Conservation (phyloP, 2,113 vertebrate genomes). For the Podocnemis expansa region DNA sequence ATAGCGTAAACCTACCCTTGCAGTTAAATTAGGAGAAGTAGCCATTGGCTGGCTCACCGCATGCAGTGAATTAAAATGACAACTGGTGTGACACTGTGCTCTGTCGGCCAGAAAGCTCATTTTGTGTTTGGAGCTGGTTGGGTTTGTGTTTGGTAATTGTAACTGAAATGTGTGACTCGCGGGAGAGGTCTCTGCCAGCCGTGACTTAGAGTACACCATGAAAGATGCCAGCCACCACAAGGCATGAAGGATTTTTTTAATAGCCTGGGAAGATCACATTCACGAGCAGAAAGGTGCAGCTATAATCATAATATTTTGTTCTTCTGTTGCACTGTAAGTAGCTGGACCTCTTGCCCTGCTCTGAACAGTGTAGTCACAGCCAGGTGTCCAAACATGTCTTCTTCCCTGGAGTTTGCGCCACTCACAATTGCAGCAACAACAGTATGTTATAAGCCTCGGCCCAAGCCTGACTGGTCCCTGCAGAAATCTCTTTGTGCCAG, state of each 20-base stretch:
- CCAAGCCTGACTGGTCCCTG: background rate
- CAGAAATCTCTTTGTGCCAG: background rate
- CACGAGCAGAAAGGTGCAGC: background rate
- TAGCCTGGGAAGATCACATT: background rate
- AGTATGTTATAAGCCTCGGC: no score
- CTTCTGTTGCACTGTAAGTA: background rate
- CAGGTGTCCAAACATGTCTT: background rate
- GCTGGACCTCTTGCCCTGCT: background rate
- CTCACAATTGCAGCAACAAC: background rate
- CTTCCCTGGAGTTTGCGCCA: background rate
- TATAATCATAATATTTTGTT: no score
- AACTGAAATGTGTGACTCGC: background rate
- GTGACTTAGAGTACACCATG: background rate
- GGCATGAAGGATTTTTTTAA: background rate
- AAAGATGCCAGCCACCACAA: background rate
- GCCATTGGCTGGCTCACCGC: background rate
- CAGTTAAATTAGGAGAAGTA: background rate
- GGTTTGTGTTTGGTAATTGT: rapidly evolving
- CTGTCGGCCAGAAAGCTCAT: rapidly evolving
- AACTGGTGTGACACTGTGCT: background rate
- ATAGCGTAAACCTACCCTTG: background rate
- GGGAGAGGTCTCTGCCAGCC: background rate
- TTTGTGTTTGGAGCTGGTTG: background rate
- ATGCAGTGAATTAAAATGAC: background rate
- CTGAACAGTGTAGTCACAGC: background rate